A percentile compares a stretch with the other conserved stretches of the same genome.
These are phyloP conservation scores for Theonella swinhoei DNA, from an alignment of 37 sponge, comb jelly and placozoan species.

Conservation along the genomic window DNA sequence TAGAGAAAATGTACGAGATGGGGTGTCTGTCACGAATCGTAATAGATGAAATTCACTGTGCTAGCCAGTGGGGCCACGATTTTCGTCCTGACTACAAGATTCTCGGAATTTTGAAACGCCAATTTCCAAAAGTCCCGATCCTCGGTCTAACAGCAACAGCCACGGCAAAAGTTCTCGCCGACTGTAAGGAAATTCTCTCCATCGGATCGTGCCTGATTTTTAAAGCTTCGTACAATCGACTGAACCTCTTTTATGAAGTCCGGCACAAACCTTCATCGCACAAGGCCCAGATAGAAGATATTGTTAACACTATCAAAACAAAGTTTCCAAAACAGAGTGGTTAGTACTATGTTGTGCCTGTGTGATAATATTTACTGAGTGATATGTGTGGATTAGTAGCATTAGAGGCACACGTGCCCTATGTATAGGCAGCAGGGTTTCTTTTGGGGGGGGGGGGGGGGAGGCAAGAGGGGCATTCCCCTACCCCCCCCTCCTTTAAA, in stretches of 20 bases:
- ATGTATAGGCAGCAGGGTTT: no score
- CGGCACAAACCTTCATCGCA: conserved; percentile 57
- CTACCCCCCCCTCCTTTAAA: no score
- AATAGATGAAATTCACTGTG: conserved; percentile 97
- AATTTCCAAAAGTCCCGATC: conserved; percentile 85
- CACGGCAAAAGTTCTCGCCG: conserved; percentile 74
- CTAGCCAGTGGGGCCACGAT: conserved; percentile 99
- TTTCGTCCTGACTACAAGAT: conserved; percentile 96
- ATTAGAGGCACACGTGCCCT: no score
- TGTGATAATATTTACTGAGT: neutral
- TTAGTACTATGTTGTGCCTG: no score
- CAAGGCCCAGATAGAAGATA: conserved; percentile 56
- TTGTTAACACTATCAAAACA: conserved; percentile 73
- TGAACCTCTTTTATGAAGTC: conserved; percentile 90
- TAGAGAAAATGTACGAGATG: conserved; percentile 85
- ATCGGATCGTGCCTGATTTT: conserved; percentile 69
- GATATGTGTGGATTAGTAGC: no score
- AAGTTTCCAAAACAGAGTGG: conserved; percentile 72
- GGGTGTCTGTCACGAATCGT: conserved; percentile 81
- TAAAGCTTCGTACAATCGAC: conserved; percentile 83
- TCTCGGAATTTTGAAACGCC: conserved; percentile 84
- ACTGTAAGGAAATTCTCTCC: conserved; percentile 65
- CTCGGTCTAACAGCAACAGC: conserved; percentile 98
- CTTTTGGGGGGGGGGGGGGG: no score
- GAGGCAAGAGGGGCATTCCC: no score